Percentiles rank a stretch among this genome's conserved stretches.
phyloP scores from a whole-genome alignment of 1,140 invertebrate species.

The Saccostrea glomerata region DNA sequence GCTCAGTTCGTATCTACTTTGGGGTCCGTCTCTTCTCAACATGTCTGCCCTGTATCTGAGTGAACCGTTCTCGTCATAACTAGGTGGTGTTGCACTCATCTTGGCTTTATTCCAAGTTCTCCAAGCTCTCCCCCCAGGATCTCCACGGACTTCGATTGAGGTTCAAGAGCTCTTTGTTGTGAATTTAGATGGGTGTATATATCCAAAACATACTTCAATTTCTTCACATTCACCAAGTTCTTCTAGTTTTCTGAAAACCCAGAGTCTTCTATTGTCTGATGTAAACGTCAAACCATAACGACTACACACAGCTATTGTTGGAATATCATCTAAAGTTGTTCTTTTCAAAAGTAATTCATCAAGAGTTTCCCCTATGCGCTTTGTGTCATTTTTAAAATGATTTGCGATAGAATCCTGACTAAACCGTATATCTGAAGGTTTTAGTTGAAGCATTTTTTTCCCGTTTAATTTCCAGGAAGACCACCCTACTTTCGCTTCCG shows the following conservation, averaged over 20 bases:
- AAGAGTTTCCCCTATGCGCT: slow-evolving; percentile 41
- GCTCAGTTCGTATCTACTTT: too few relatives aligned
- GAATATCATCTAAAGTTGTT: not conserved
- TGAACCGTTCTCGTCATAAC: too few relatives aligned
- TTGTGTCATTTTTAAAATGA: not conserved
- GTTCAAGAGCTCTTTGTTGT: slow-evolving; percentile 40
- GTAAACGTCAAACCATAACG: not conserved
- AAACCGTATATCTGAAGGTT: slow-evolving; percentile 39
- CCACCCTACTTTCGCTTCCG: too few relatives aligned
- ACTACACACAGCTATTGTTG: not conserved
- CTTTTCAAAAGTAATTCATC: slow-evolving; percentile 9
- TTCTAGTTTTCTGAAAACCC: slow-evolving; percentile 42
- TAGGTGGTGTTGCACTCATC: too few relatives aligned
- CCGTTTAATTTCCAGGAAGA: too few relatives aligned
- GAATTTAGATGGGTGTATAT: slow-evolving; percentile 20
- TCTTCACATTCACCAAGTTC: slow-evolving; percentile 18
- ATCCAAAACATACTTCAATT: not conserved
- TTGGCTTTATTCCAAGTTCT: not conserved
- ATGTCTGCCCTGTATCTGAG: too few relatives aligned
- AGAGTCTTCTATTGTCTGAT: slow-evolving; percentile 33
- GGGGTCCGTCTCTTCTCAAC: too few relatives aligned
- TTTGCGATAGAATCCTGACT: slow-evolving; percentile 28
- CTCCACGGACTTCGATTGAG: not conserved
- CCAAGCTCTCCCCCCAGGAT: not conserved
- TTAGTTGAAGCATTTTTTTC: too few relatives aligned